Evolutionary conservation across 1,140 invertebrate species (phyloP), one percentile per base, ranked within the genome.

Genomic region (Drosophila kanapiae): DNA sequence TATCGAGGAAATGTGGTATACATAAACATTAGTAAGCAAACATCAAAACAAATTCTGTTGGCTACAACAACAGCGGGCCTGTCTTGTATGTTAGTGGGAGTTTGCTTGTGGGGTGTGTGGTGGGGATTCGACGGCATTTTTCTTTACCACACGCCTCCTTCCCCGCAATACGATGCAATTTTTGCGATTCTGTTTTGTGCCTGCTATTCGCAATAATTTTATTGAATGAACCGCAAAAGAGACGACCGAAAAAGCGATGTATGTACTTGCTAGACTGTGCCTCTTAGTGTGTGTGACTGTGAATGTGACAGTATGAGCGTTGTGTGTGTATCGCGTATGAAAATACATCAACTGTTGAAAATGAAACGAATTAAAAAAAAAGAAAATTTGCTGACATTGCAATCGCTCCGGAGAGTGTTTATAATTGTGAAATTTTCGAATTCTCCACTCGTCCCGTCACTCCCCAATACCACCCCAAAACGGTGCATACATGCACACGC

Each of bases 201-300:
- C 70, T 70, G 78, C 40, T 67, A 85, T 90, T 90, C 85, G 85
- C 84, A 88, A 88, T 90, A 90, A 90, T 90, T 90, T 90, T 84
- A 72, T 75, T 90, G 85, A 90, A 90, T 90, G 85, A 85, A 90
- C 80, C 67, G 60, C 49, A 85, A 90, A 85, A 80, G 82, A 90
- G 74, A 88, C 80, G 56, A 58, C 54, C 64, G 49, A 61, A 90
- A 88, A 88, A 77, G 58, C 84, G 80, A 80, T 87, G 77, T 87
- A 80, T 87, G 77, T 87, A 87, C 59, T 82, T 68, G 84, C 75
- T 67, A 65, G 62, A 80, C 57, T 72, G 18, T 29, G 47, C 54
- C 33, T 45, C 33, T 77, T 37, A 72, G 59, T 38, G 37, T 56
- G 33, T 42, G 31, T 47, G 56, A 51, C 42, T 65, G 63, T 47